Evolutionary conservation across 2,888 invertebrate genomes (phyloP), one percentile per base, ranked within the genome.

Genomic region (Leucophora obtusa): DNA sequence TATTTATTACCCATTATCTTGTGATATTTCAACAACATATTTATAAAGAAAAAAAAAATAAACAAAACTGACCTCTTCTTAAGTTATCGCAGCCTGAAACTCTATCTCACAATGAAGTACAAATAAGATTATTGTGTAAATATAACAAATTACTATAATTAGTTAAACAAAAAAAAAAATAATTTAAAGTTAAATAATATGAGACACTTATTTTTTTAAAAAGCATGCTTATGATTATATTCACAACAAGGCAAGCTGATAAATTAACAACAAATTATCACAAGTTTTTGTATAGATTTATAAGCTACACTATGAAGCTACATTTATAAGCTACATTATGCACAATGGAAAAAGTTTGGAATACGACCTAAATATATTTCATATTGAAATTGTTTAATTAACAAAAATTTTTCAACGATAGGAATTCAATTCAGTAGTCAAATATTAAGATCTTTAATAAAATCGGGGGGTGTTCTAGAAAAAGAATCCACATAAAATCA

Each of bases 131-230:
- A 69, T 73, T 78, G 68, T 78, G 63, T 68, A 69, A 73, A 73
- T 63, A 69, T 58, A 73, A 69, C 78, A 73, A 78, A 78, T 78
- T 78, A 63, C 68, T 43, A 51, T 73, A 78, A 78, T 73, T 78
- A 78, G 73, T 69, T 73, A 33, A 73, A 73, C 24, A 43, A 33
- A 73, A 73, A 35, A 43, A 33, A 73, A 73, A 35, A 43, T 47
- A 47, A 47, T n/a, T n/a, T 47, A 24, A 66, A 66, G 43, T 54
- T 5, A 43, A 66, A 33, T 43, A 24, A 56, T 54, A 58, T 33
- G 21, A 28, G 21, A 7, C 28, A 28, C 11, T 6, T 21, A 18
- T 53, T 18, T 58, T 58, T 33, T 11, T 8, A 58, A 2, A 51
- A 24, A 43, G 15, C 54, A 28, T 58, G n/a, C n/a, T 65, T 50